Base-by-base conservation (phyloP, 2,113 vertebrate genomes). In the Trinectes maculatus region DNA sequence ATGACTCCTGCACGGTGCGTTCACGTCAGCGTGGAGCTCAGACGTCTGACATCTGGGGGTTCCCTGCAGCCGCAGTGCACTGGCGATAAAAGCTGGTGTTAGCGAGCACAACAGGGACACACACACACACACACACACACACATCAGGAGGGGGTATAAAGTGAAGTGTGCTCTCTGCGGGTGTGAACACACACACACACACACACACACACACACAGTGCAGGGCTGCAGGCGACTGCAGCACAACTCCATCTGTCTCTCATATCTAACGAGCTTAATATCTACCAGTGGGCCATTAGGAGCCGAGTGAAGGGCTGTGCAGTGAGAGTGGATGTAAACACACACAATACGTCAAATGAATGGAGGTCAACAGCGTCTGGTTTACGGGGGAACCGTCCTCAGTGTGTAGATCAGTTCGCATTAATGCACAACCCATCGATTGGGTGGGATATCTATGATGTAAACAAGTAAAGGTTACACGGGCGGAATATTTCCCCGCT, bases 1-100 rank as follows among this genome's bases (percentile, higher is more conserved):
- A 69, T 84, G 79, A 75, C 55, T 79, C 76, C 74, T 53, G 53
- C 68, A 48, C 46, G 47, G 16, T 76, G 54, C 51, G 0, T 61
- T 80, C 62, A 56, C 26, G 61, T 79, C 49, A 56, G 64, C 72
- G 51, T 54, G 34, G 67, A 60, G 61, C 70, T 74, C 16, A 31
- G 24, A 11, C 11, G 69, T 64, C n/a, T 62, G 70, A 81, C 61
- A 77, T 76, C 71, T 82, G 77, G 28, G 58, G 56, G 74, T 61
- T 46, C 53, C 49, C 46, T 29, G 59, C 49, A 55, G 62, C 40
- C 24, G 40, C 43, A n/a, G n/a, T n/a, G n/a, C n/a, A n/a, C n/a
- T n/a, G n/a, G n/a, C n/a, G 61, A 34, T 22, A 7, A 29, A 67
- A 42, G 15, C 5, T 36, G 11, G 43, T 26, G 1, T 21, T 29